Evolutionary conservation across 2,113 vertebrate genomes (phyloP).

Genomic region (Indri indri): DNA sequence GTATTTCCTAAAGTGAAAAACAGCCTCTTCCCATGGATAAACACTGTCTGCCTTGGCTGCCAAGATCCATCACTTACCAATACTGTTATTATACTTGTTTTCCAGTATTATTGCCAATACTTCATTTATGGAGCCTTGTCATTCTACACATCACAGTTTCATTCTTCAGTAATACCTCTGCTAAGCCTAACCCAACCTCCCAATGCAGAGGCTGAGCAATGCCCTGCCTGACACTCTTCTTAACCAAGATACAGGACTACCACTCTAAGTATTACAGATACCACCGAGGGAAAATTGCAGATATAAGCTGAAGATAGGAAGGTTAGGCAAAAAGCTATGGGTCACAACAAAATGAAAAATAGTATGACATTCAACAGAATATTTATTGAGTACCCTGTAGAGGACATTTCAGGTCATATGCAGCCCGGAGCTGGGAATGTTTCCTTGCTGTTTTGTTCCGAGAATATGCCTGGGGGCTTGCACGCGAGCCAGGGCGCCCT

Average conservation of each 20-base stretch:
- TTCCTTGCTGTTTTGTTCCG: no score
- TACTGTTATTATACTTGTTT: neutral
- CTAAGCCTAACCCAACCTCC: neutral
- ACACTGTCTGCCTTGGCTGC: neutral
- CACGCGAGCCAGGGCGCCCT: no score
- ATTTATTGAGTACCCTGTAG: neutral
- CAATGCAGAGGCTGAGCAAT: neutral
- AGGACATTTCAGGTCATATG: no score
- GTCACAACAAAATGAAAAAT: neutral
- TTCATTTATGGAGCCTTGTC: neutral
- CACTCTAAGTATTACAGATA: neutral
- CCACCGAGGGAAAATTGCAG: neutral
- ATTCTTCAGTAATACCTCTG: neutral
- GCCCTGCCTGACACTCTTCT: neutral
- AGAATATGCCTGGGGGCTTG: no score
- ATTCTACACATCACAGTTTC: neutral
- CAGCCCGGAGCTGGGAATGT: no score
- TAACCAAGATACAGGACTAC: neutral
- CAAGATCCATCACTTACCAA: neutral
- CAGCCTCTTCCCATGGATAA: neutral
- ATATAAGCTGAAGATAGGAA: neutral
- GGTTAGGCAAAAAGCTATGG: neutral
- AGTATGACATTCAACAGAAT: neutral
- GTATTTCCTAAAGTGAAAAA: constrained; percentile 20
- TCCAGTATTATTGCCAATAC: no score